phyloP scores from a whole-genome alignment of 2,113 vertebrate species.

The Chelonoidis abingdonii region DNA sequence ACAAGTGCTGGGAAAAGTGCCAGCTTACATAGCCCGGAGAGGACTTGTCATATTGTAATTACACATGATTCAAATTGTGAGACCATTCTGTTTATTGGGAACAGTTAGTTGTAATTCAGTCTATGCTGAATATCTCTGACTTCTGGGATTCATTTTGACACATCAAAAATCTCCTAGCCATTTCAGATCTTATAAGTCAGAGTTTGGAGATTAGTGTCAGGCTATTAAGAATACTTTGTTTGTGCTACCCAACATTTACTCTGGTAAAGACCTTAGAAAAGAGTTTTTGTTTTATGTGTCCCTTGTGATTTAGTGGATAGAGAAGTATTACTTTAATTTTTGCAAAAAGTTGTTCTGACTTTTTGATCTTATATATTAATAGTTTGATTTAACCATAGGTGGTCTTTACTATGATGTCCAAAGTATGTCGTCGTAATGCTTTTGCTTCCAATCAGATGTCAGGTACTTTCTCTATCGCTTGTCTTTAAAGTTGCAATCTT shows the following conservation, averaged over 20 bases:
- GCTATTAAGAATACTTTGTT: neutral
- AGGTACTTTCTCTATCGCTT: slow-evolving; percentile 26
- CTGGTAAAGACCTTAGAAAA: neutral
- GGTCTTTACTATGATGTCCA: neutral
- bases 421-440: slow-evolving; percentile 33
- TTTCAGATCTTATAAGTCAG: neutral
- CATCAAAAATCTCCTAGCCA: neutral
- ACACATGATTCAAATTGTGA: slow-evolving; percentile 74
- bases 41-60: slow-evolving; percentile 77
- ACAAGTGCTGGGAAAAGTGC: slow-evolving; percentile 83
- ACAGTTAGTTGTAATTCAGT: slow-evolving; percentile 58
- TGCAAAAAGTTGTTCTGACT: neutral
- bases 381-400: slow-evolving; percentile 40
- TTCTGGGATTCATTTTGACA: slow-evolving; percentile 14
- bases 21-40: slow-evolving; percentile 67
- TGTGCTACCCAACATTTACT: neutral
- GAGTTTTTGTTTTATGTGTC: neutral
- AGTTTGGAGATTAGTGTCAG: neutral
- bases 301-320: neutral
- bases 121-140: slow-evolving; percentile 15
- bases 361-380: slow-evolving; percentile 37
- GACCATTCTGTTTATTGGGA: slow-evolving; percentile 67
- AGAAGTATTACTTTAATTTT: slow-evolving; percentile 8
- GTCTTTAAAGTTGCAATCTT: slow-evolving; percentile 21
- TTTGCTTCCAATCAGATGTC: slow-evolving; percentile 28